Conservation (phyloP, 2,888 invertebrate species). For the Diarsia dahlii region DNA sequence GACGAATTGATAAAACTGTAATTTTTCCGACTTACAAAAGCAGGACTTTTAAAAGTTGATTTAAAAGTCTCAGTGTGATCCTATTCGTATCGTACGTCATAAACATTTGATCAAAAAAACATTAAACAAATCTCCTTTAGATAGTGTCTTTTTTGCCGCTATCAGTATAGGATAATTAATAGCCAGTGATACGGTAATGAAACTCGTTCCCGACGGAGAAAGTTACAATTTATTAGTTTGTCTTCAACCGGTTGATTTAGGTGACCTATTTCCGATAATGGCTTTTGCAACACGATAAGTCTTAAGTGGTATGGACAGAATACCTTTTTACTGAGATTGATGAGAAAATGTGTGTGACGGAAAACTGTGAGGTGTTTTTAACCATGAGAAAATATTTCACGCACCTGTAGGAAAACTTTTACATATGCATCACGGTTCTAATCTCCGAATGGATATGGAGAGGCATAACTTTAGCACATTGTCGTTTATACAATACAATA, state of each 20-base stretch:
- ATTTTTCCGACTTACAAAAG: too few relatives aligned
- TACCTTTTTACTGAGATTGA: constrained; percentile 42
- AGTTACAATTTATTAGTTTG: constrained; percentile 62
- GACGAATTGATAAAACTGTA: too few relatives aligned
- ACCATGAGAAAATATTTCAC: neutral
- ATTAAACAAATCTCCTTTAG: neutral
- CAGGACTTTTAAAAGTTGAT: too few relatives aligned
- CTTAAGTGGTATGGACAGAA: constrained; percentile 51
- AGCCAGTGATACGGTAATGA: constrained; percentile 58
- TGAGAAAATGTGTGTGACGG: constrained; percentile 19
- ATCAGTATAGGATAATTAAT: constrained; percentile 47
- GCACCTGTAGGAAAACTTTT: neutral
- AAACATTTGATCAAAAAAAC: neutral
- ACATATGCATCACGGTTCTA: neutral
- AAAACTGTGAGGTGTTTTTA: constrained; percentile 21
- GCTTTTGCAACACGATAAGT: constrained; percentile 59
- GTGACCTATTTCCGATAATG: constrained; percentile 62
- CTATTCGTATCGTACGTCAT: neutral
- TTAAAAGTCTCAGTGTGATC: too few relatives aligned
- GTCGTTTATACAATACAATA: too few relatives aligned
- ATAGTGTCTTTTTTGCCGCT: constrained; percentile 17
- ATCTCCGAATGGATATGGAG: neutral
- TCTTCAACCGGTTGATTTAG: constrained; percentile 54
- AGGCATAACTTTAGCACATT: neutral
- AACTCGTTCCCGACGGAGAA: constrained; percentile 45